phyloP scores from a whole-genome alignment of 1,140 invertebrate species.

The Drepana arcuata region DNA sequence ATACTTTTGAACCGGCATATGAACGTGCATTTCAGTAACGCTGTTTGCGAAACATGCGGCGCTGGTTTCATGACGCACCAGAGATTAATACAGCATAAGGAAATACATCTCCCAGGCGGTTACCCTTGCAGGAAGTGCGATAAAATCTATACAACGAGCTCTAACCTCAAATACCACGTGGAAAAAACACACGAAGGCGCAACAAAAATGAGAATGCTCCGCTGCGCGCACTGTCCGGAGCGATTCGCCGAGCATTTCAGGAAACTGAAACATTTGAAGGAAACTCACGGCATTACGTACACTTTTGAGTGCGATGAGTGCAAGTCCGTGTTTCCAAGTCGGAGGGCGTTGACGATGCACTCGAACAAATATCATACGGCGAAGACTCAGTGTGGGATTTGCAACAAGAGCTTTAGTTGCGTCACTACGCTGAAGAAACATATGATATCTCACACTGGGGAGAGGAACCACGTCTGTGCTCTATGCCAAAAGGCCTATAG shows the following conservation, averaged over 20 bases:
- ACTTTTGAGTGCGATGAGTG: conserved; percentile 37
- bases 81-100: conserved; percentile 41
- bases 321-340: conserved; percentile 28
- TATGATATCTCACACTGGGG: conserved; percentile 79
- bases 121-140: conserved; percentile 35
- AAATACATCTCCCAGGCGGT: conserved; percentile 37
- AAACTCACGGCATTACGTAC: conserved; percentile 38
- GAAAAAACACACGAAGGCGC: conserved; percentile 35
- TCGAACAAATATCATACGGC: conserved; percentile 66
- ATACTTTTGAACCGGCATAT: conserved; percentile 7
- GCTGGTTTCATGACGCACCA: conserved; percentile 51
- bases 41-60: conserved; percentile 32
- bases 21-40: conserved; percentile 6
- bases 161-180: conserved; percentile 39
- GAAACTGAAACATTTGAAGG: conserved; percentile 42
- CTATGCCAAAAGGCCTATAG: conserved; percentile 75
- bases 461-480: conserved; percentile 70
- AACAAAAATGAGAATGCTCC: conserved; percentile 27
- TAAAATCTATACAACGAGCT: conserved; percentile 44
- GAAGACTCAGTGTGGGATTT: conserved; percentile 66
- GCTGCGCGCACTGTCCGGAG: conserved; percentile 40
- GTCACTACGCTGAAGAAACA: conserved; percentile 78
- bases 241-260: conserved; percentile 39
- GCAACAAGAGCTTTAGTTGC: conserved; percentile 66
- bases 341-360: conserved; percentile 38